Conservation (phyloP, 2,113 vertebrate genomes). For the Ibidorhyncha struthersii region DNA sequence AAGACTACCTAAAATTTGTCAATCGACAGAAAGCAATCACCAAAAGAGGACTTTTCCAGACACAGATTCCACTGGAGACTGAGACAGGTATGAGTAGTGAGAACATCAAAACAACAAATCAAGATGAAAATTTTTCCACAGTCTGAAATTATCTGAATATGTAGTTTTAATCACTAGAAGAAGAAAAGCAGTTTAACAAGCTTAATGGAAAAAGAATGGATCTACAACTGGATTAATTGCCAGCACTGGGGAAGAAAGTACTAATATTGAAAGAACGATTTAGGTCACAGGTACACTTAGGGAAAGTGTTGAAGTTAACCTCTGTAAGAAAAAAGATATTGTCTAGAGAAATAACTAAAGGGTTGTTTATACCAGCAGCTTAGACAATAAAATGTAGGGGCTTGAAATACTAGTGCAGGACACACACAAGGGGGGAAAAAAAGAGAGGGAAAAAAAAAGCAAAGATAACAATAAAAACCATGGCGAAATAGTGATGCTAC, state of each 20-base stretch:
- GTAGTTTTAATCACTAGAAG: neutral
- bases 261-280: neutral
- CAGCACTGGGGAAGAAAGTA: neutral
- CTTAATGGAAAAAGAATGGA: neutral
- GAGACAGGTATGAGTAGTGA: neutral
- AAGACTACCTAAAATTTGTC: neutral
- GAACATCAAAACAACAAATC: neutral
- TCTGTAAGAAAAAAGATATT: neutral
- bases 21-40: neutral
- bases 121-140: neutral
- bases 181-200: neutral
- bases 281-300: neutral
- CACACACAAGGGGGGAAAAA: rapidly evolving
- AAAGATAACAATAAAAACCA: neutral
- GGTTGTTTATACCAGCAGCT: neutral
- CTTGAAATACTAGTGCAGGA: neutral
- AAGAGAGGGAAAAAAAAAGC: rapidly evolving
- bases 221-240: neutral
- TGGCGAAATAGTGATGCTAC: neutral
- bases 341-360: neutral
- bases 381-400: neutral
- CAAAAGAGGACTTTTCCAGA: neutral
- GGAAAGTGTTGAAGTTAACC: neutral
- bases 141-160: neutral
- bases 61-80: neutral